Evolutionary conservation across 2,797 vertebrate genomes (phyloP).

Genomic region (Diceros bicornis): DNA sequence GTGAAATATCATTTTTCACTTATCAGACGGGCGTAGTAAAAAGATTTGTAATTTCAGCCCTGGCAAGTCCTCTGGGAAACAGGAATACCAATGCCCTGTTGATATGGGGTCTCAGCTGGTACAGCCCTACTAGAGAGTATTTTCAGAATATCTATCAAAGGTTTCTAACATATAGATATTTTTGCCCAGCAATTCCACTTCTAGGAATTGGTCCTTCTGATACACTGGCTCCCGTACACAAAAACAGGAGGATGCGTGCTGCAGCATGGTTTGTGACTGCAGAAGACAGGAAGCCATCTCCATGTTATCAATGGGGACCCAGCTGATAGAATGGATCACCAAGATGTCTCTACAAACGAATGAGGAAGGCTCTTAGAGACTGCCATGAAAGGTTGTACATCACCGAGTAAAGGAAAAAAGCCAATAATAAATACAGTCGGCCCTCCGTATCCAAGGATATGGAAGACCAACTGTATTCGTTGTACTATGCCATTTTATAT

Average conservation of each 20-base stretch:
- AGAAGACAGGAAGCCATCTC: not conserved
- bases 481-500: too few species aligned
- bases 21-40: not conserved
- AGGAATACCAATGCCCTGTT: not conserved
- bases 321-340: not conserved
- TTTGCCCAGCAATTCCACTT: not conserved
- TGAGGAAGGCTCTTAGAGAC: not conserved
- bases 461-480: too few species aligned
- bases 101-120: fast-evolving
- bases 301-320: not conserved
- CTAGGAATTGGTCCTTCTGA: not conserved
- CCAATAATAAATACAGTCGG: not conserved
- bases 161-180: not conserved
- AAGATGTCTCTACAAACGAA: not conserved
- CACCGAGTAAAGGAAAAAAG: not conserved
- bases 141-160: not conserved
- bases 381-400: not conserved
- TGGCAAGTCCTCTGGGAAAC: not conserved
- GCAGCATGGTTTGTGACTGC: not conserved
- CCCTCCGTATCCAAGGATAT: too few species aligned
- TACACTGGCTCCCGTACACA: too few species aligned
- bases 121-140: not conserved
- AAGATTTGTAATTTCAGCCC: not conserved
- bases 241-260: not conserved
- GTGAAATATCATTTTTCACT: not conserved